Evolutionary conservation across 2,113 vertebrate species (phyloP).

Genomic region (Andinoacara biseriatus): DNA sequence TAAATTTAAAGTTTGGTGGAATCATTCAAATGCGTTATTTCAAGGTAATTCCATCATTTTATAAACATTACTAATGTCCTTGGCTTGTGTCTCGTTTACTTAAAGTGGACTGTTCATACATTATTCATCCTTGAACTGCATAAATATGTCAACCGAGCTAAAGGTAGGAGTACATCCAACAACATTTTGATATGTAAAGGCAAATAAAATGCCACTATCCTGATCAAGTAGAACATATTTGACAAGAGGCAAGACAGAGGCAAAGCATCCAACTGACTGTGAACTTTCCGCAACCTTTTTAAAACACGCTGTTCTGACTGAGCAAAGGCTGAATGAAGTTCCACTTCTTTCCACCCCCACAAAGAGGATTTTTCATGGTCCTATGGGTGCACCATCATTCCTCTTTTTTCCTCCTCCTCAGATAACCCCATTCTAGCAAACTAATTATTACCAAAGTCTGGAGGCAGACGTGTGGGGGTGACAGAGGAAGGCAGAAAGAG

Average conservation of each 20-base stretch:
- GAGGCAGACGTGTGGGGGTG: conserved; percentile 52
- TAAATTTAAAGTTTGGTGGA: background rate
- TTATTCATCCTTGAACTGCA: conserved; percentile 6
- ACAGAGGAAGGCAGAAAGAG: conserved; percentile 22
- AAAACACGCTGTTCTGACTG: conserved; percentile 30
- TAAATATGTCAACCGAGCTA: background rate
- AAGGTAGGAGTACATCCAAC: background rate
- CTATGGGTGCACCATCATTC: conserved; percentile 43
- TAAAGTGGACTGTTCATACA: background rate
- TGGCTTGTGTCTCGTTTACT: background rate
- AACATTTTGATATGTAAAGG: conserved; percentile 9
- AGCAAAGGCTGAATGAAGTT: conserved; percentile 53
- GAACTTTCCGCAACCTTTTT: conserved; percentile 54
- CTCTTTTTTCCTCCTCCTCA: conserved; percentile 42
- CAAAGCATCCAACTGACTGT: conserved; percentile 45
- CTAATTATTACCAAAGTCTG: conserved; percentile 66
- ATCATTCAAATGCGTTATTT: background rate
- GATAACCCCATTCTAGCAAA: conserved; percentile 59
- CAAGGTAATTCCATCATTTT: conserved; percentile 1
- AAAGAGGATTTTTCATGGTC: conserved; percentile 58
- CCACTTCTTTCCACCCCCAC: conserved; percentile 50
- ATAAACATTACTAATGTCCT: conserved; percentile 6
- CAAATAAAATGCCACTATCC: conserved; percentile 27
- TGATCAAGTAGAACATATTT: conserved; percentile 33
- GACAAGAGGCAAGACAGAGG: conserved; percentile 24